Evolutionary conservation across 2,888 invertebrate genomes (phyloP).

Genomic region (Poecilus cupreus): DNA sequence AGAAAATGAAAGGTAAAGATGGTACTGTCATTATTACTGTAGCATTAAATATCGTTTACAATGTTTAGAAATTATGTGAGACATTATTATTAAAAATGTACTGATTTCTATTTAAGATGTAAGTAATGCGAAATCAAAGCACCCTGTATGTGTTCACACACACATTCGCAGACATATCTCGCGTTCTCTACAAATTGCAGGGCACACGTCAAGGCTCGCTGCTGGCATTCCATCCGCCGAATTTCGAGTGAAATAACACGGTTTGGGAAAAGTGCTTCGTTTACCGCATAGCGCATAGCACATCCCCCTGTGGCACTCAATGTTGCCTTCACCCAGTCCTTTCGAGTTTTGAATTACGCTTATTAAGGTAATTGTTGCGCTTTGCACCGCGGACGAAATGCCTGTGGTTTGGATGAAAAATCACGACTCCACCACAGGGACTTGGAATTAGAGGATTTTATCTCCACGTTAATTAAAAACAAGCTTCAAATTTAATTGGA

Average conservation of each 20-base stretch:
- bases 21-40: too few relatives aligned
- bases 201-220: slow-evolving; percentile 10
- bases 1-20: too few relatives aligned
- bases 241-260: slow-evolving; percentile 50
- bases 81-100: too few relatives aligned
- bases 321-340: background rate
- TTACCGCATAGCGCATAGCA: too few relatives aligned
- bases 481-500: too few relatives aligned
- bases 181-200: slow-evolving; percentile 21
- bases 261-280: slow-evolving; percentile 43
- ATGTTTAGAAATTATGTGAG: too few relatives aligned
- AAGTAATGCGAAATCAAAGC: background rate
- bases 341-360: slow-evolving; percentile 46
- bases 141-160: background rate
- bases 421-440: background rate
- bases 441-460: too few relatives aligned
- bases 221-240: background rate
- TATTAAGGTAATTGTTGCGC: slow-evolving; percentile 56
- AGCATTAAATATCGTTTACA: too few relatives aligned
- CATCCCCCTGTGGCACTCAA: background rate
- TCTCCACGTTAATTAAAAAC: too few relatives aligned
- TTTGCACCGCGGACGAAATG: slow-evolving; percentile 34
- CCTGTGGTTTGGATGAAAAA: slow-evolving; percentile 22
- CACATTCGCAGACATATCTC: background rate
- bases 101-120: too few relatives aligned